Evolutionary conservation across 2,888 invertebrate genomes (phyloP).

Genomic region (Chymomyza procnemis): DNA sequence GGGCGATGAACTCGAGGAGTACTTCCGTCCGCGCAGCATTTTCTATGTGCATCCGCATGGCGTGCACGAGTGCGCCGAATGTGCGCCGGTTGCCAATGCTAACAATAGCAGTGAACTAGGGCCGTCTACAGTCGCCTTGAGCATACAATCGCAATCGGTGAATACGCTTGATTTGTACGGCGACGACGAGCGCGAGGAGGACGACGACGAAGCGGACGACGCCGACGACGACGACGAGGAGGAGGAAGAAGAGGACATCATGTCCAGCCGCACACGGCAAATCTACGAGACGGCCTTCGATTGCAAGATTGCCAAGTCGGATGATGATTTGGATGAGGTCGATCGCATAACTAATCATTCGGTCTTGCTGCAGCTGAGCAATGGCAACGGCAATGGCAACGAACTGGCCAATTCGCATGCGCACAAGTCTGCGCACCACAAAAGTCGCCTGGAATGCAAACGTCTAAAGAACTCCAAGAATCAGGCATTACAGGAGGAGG

Average conservation of each 20-base stretch:
- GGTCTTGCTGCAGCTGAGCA: slow-evolving; percentile 82
- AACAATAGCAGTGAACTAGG: slow-evolving; percentile 18
- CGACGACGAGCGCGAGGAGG: slow-evolving; percentile 57
- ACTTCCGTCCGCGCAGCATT: slow-evolving; percentile 84
- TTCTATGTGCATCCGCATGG: slow-evolving; percentile 85
- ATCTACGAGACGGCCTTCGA: slow-evolving; percentile 94
- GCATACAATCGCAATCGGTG: slow-evolving; percentile 36
- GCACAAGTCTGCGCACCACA: slow-evolving; percentile 33
- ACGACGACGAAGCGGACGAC: not conserved
- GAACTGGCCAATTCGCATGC: slow-evolving; percentile 24
- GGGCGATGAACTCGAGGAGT: slow-evolving; percentile 82
- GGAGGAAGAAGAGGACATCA: slow-evolving; percentile 66
- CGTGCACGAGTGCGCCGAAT: slow-evolving; percentile 80
- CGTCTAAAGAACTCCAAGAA: slow-evolving; percentile 77
- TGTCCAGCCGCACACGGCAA: slow-evolving; percentile 82
- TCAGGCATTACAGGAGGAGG: slow-evolving; percentile 76
- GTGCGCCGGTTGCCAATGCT: slow-evolving; percentile 66
- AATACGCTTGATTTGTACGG: slow-evolving; percentile 35
- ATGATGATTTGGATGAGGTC: slow-evolving; percentile 88
- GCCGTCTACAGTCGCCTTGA: slow-evolving; percentile 20
- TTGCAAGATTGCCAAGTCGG: slow-evolving; percentile 89
- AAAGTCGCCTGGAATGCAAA: slow-evolving; percentile 74
- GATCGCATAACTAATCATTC: slow-evolving; percentile 90
- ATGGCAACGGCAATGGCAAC: slow-evolving; percentile 58
- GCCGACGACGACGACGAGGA: slow-evolving; percentile 28